A percentile compares a stretch with the other conserved stretches of the same genome.
Conservation (phyloP, 2,113 vertebrate species). For the Prietella phreatophila region DNA sequence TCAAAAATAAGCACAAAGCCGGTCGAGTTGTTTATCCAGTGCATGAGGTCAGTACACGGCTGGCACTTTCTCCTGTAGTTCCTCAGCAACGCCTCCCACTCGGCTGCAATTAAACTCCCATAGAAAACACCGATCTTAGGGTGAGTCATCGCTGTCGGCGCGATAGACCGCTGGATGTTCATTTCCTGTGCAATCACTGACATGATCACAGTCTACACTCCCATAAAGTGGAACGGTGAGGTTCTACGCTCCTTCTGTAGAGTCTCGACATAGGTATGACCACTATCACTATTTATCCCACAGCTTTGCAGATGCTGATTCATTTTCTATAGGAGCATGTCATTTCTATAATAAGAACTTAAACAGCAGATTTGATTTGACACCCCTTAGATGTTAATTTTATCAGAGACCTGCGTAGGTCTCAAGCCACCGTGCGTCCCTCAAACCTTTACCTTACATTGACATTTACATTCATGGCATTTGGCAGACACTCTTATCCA, state of each 20-base stretch:
- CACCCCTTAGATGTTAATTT: too few species aligned
- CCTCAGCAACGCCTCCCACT: conserved; percentile 7
- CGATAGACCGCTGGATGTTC: not conserved
- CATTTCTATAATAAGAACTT: not conserved
- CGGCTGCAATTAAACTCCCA: conserved; percentile 2
- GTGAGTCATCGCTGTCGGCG: conserved; percentile 5
- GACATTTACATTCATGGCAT: too few species aligned
- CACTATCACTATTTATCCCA: not conserved
- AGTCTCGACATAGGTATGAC: not conserved
- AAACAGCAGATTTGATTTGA: not conserved
- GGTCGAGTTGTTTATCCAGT: conserved; percentile 23
- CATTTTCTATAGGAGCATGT: not conserved
- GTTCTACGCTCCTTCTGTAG: not conserved
- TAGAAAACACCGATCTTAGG: not conserved
- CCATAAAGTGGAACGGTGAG: not conserved
- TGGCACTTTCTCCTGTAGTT: not conserved
- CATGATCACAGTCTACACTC: conserved; percentile 11
- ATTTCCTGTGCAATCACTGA: conserved; percentile 18
- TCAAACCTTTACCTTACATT: too few species aligned
- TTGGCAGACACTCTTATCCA: too few species aligned
- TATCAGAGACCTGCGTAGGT: too few species aligned
- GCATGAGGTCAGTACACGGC: conserved; percentile 16
- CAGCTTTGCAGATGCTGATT: not conserved
- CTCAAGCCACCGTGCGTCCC: too few species aligned
- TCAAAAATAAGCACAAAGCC: conserved; percentile 8